These are phyloP conservation scores for Lissonota sp. DNA, from an alignment of 2,888 invertebrate genomes.

Conservation along the genomic window DNA sequence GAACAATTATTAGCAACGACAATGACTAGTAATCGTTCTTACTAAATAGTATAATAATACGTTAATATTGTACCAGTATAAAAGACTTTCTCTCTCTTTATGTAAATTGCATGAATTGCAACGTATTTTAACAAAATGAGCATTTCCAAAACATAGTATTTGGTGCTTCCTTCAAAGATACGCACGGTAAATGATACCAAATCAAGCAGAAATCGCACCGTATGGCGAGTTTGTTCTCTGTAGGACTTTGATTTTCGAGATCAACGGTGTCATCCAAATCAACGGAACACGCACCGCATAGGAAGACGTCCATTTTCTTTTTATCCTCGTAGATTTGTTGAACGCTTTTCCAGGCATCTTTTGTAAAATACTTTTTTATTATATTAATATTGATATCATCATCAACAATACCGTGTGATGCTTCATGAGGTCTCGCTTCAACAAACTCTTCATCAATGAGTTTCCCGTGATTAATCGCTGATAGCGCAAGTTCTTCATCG, in stretches of 20 bases:
- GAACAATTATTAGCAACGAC: too few species aligned
- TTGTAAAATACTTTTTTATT: constrained; percentile 15
- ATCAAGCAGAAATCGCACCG: constrained; percentile 22
- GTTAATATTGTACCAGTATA: too few species aligned
- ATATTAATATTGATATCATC: constrained; percentile 20
- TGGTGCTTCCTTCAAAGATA: not conserved
- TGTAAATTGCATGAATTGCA: too few species aligned
- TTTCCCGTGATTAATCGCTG: too few species aligned
- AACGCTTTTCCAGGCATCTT: constrained; percentile 18
- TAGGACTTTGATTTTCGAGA: not conserved
- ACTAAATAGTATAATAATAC: too few species aligned
- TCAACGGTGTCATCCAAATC: constrained; percentile 6
- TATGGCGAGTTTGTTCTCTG: not conserved
- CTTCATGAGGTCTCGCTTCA: too few species aligned
- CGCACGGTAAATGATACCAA: constrained; percentile 16
- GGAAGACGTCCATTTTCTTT: not conserved
- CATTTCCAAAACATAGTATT: constrained; percentile 17
- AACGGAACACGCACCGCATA: not conserved
- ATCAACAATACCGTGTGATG: constrained; percentile 24
- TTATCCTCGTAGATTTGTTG: not conserved
- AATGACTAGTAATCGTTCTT: too few species aligned
- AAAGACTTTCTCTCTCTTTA: too few species aligned
- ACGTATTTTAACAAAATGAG: not conserved
- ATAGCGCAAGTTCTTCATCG: too few species aligned
- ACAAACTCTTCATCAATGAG: too few species aligned